Percentiles rank a stretch among this genome's conserved stretches.
Evolutionary conservation across 2,113 vertebrate species (phyloP).

Genomic region (Climacteris rufus): DNA sequence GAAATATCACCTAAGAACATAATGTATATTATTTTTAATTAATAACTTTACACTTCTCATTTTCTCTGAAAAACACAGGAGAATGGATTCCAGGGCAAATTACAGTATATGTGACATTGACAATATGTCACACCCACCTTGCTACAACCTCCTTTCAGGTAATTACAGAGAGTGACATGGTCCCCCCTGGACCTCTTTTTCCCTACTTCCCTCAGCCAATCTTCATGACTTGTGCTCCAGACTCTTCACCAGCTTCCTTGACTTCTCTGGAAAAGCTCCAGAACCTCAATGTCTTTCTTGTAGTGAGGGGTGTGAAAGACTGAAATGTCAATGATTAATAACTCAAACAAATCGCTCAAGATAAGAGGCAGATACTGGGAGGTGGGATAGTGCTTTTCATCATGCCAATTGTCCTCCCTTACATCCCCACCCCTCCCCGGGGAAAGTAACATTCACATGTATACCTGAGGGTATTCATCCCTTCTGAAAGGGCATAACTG

Average conservation of each 20-base stretch:
- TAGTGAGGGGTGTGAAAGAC: background rate
- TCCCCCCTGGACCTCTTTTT: background rate
- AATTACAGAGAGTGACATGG: background rate
- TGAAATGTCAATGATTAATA: background rate
- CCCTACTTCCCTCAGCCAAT: background rate
- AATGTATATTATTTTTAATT: background rate
- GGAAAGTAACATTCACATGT: background rate
- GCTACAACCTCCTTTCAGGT: background rate
- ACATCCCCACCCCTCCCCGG: accelerated
- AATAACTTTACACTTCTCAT: background rate
- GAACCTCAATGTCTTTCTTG: background rate
- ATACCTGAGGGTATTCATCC: background rate
- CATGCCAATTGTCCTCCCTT: background rate
- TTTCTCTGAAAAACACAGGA: background rate
- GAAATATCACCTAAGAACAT: background rate
- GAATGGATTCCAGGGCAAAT: background rate
- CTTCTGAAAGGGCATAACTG: background rate
- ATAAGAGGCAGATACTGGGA: background rate
- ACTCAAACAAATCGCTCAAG: background rate
- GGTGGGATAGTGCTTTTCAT: background rate
- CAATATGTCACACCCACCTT: background rate
- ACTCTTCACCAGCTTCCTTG: background rate
- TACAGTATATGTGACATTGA: background rate
- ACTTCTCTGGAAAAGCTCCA: background rate
- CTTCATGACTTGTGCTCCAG: background rate